A percentile compares a stretch with the other conserved stretches of the same genome.
Evolutionary conservation across 2,113 vertebrate species (phyloP).

Genomic region (Oplegnathus fasciatus): DNA sequence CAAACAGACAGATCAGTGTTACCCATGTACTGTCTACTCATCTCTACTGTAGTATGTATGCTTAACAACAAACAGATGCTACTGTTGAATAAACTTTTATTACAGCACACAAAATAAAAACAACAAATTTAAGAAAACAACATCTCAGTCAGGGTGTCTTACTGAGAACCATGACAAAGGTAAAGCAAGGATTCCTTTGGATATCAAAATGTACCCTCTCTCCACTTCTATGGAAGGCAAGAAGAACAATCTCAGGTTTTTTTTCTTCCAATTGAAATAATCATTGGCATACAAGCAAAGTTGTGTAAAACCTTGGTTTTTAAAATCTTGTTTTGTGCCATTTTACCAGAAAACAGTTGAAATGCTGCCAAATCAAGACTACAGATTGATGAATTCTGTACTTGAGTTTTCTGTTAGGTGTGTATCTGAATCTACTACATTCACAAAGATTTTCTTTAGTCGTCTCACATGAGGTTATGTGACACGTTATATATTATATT

Average conservation of each 20-base stretch:
- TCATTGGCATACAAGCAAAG: neutral
- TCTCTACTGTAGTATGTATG: too few relatives aligned
- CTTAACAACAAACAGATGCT: neutral
- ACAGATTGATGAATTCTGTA: too few relatives aligned
- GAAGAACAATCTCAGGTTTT: neutral
- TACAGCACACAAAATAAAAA: conserved; percentile 77
- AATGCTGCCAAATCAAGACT: neutral
- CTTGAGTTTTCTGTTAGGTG: neutral
- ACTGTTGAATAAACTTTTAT: conserved; percentile 64
- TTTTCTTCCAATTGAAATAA: neutral
- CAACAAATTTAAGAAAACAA: conserved; percentile 49
- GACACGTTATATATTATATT: neutral
- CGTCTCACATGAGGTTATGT: neutral
- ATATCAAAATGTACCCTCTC: conserved; percentile 38
- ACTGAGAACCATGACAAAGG: conserved; percentile 46
- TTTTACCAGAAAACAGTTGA: neutral
- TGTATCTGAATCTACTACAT: neutral
- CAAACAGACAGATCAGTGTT: neutral
- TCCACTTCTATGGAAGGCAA: conserved; percentile 23
- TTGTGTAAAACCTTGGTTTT: neutral
- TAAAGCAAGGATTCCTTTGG: conserved; percentile 49
- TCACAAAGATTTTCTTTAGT: neutral
- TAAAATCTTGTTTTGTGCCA: neutral
- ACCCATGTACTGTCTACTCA: neutral
- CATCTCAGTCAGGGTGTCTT: conserved; percentile 40